Conservation (phyloP, 2,888 invertebrate species). For the Dilophus febrilis region DNA sequence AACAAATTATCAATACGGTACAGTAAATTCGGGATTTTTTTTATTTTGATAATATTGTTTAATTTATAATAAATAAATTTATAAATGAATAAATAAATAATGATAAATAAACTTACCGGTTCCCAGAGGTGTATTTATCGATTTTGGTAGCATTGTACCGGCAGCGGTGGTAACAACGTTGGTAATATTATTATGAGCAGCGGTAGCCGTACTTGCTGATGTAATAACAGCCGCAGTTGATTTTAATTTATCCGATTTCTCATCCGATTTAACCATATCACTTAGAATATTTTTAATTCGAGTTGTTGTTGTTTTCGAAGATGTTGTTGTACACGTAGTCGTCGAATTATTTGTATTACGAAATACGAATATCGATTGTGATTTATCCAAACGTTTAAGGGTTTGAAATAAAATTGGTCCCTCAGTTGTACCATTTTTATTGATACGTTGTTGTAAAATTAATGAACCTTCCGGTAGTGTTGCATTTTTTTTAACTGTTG, state of each 20-base stretch:
- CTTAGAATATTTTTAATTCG: background rate
- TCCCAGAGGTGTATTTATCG: slow-evolving; percentile 29
- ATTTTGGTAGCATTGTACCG: too few species aligned
- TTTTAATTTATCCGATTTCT: slow-evolving; percentile 13
- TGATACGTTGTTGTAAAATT: slow-evolving; percentile 13
- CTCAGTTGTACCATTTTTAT: slow-evolving; percentile 8
- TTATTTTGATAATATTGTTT: background rate
- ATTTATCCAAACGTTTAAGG: slow-evolving; percentile 29
- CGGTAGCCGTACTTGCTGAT: background rate
- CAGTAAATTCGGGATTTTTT: background rate
- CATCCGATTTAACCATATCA: slow-evolving; percentile 20
- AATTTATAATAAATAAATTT: background rate
- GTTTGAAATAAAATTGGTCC: slow-evolving; percentile 28
- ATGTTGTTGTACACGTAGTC: slow-evolving; percentile 2
- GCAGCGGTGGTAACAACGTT: slow-evolving; percentile 8
- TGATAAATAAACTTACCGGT: slow-evolving; percentile 29
- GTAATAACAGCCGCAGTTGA: too few species aligned
- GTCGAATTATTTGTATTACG: slow-evolving; percentile 19
- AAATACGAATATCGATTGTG: slow-evolving; percentile 29
- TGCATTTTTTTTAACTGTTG: slow-evolving; percentile 11
- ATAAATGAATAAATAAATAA: slow-evolving; percentile 4
- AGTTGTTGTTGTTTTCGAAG: background rate
- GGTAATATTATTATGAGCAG: slow-evolving; percentile 5
- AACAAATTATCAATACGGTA: too few species aligned
- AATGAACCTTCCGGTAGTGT: slow-evolving; percentile 13